Evolutionary conservation across 2,113 vertebrate genomes (phyloP).

Genomic region (Lycocorax pyrrhopterus): DNA sequence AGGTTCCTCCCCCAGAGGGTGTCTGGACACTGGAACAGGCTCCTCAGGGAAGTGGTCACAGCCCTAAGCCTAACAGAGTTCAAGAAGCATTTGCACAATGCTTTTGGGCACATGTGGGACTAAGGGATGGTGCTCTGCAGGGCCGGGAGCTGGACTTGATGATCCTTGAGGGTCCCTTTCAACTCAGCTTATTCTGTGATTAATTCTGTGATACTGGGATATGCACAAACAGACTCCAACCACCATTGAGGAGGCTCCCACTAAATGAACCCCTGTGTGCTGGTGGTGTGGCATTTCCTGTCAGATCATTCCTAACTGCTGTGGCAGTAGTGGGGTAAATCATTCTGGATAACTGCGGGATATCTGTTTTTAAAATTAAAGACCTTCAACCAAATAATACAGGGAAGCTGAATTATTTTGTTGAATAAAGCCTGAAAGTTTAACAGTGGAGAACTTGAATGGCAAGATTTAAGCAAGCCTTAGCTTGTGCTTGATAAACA

Average conservation of each 20-base stretch:
- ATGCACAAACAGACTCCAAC: neutral
- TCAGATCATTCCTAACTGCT: neutral
- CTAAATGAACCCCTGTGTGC: neutral
- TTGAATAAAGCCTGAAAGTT: conserved; percentile 47
- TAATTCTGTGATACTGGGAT: neutral
- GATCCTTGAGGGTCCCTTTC: neutral
- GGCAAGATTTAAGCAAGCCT: conserved; percentile 67
- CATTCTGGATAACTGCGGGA: accelerated
- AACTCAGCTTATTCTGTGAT: neutral
- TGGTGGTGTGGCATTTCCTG: accelerated
- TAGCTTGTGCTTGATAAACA: conserved; percentile 68
- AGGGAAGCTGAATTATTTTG: conserved; percentile 42
- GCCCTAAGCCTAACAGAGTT: neutral
- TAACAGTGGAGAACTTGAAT: conserved; percentile 60
- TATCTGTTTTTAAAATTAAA: neutral
- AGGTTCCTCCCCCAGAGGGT: neutral
- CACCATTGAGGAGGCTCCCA: accelerated
- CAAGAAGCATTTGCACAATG: neutral
- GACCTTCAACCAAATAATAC: neutral
- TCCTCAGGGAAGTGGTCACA: neutral
- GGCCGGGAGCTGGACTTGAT: neutral
- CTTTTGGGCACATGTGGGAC: too few species aligned
- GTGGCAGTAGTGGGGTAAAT: neutral
- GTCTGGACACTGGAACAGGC: accelerated
- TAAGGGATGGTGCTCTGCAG: neutral